A percentile compares a stretch with the other conserved stretches of the same genome.
Evolutionary conservation across 2,888 invertebrate genomes (phyloP).

Genomic region (Ormyrus thymus): DNA sequence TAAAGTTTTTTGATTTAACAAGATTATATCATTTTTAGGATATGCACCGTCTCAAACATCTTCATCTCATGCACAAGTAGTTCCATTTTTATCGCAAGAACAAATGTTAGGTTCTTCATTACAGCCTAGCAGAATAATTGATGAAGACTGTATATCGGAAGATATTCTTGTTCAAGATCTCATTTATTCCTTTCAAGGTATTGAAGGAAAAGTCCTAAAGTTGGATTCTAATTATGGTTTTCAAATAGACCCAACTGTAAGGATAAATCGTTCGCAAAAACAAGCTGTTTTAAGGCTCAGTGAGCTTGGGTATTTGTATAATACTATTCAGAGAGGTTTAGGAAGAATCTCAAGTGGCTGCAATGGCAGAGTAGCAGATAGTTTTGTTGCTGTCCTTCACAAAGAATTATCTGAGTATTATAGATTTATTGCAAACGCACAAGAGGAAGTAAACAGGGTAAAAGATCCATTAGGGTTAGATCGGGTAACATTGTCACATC

Average conservation of each 20-base stretch:
- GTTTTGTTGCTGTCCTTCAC: slow-evolving; percentile 88
- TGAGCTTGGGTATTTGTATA: slow-evolving; percentile 91
- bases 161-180: slow-evolving; percentile 83
- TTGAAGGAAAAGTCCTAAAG: slow-evolving; percentile 85
- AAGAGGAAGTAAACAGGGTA: slow-evolving; percentile 84
- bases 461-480: slow-evolving; percentile 66
- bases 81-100: slow-evolving; percentile 63
- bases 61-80: slow-evolving; percentile 64
- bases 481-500: slow-evolving; percentile 69
- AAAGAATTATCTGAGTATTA: slow-evolving; percentile 92
- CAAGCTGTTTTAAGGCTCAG: slow-evolving; percentile 85
- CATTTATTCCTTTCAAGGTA: slow-evolving; percentile 91
- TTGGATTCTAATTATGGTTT: slow-evolving; percentile 81
- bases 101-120: slow-evolving; percentile 59
- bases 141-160: slow-evolving; percentile 74
- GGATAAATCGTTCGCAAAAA: slow-evolving; percentile 77
- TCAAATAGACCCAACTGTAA: slow-evolving; percentile 78
- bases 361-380: slow-evolving; percentile 87
- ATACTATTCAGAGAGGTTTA: slow-evolving; percentile 86
- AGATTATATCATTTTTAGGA: slow-evolving; percentile 56
- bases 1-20: slow-evolving; percentile 2
- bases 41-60: slow-evolving; percentile 64
- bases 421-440: slow-evolving; percentile 89
- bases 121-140: slow-evolving; percentile 63
- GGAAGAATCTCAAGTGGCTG: slow-evolving; percentile 81